These are phyloP conservation scores for Apantesis nais DNA, from an alignment of 2,888 invertebrate species.

Conservation along the genomic window DNA sequence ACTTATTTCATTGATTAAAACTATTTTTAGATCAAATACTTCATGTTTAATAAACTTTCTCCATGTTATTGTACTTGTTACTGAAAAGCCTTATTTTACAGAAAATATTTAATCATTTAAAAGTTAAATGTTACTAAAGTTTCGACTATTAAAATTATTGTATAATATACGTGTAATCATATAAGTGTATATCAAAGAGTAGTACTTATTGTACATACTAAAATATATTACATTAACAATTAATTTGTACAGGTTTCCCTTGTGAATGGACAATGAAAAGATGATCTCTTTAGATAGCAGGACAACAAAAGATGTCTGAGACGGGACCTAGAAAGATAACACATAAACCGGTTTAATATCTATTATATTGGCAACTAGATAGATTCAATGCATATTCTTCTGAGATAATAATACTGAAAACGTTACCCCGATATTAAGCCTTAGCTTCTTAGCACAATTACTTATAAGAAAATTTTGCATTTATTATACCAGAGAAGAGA, in stretches of 20 bases:
- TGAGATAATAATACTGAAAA: background rate
- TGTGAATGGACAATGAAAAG: background rate
- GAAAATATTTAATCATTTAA: background rate
- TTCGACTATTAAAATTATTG: too few relatives aligned
- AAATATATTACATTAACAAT: background rate
- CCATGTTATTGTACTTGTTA: too few relatives aligned
- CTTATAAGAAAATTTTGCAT: too few relatives aligned
- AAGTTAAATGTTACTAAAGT: too few relatives aligned
- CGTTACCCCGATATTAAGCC: background rate
- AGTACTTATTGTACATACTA: background rate
- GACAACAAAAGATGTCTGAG: conserved; percentile 4
- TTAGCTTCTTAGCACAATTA: background rate
- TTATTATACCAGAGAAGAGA: too few relatives aligned
- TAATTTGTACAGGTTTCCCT: background rate
- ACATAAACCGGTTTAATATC: background rate
- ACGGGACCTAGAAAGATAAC: conserved; percentile 1
- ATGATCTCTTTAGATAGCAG: conserved; percentile 7
- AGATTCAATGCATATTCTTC: background rate
- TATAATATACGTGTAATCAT: too few relatives aligned
- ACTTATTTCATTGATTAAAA: background rate
- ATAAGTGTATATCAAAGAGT: too few relatives aligned
- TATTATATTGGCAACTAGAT: background rate
- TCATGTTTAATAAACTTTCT: background rate
- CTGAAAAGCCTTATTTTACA: background rate
- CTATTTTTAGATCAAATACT: background rate